Conservation (phyloP, 1,140 invertebrate genomes). For the Goniozus legneri region DNA sequence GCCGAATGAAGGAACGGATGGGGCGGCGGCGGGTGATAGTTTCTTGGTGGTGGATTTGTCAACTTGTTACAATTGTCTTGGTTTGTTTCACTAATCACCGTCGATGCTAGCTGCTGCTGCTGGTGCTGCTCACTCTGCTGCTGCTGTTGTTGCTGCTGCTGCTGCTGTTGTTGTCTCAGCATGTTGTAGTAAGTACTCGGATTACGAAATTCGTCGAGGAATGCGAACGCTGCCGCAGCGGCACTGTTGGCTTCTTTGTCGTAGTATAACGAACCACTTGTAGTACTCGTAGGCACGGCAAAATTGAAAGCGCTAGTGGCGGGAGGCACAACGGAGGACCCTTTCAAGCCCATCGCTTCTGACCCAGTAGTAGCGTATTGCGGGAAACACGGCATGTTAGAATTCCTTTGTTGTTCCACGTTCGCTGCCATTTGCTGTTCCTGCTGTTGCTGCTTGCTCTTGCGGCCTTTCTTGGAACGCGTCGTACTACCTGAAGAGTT, state of each 20-base stretch:
- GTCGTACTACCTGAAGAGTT: slow-evolving; percentile 21
- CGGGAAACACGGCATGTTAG: slow-evolving; percentile 27
- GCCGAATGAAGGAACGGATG: slow-evolving; percentile 49
- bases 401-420: slow-evolving; percentile 19
- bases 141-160: slow-evolving; percentile 36
- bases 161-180: slow-evolving; percentile 38
- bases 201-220: slow-evolving; percentile 48
- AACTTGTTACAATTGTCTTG: slow-evolving; percentile 45
- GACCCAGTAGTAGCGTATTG: slow-evolving; percentile 17
- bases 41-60: slow-evolving; percentile 40
- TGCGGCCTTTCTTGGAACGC: slow-evolving; percentile 33
- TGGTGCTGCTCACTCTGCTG: slow-evolving; percentile 42
- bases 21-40: slow-evolving; percentile 43
- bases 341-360: slow-evolving; percentile 39
- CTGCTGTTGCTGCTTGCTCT: slow-evolving; percentile 40
- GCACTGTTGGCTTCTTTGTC: slow-evolving; percentile 47
- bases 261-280: slow-evolving; percentile 42
- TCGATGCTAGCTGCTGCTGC: slow-evolving; percentile 27
- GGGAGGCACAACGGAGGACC: slow-evolving; percentile 33
- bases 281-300: slow-evolving; percentile 30
- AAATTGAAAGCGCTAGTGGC: slow-evolving; percentile 48
- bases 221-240: slow-evolving; percentile 43
- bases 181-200: slow-evolving; percentile 47
- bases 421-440: slow-evolving; percentile 22
- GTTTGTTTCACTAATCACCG: slow-evolving; percentile 25